Conservation (phyloP, 2,113 vertebrate genomes). For the Mesembrinibis cayennensis region DNA sequence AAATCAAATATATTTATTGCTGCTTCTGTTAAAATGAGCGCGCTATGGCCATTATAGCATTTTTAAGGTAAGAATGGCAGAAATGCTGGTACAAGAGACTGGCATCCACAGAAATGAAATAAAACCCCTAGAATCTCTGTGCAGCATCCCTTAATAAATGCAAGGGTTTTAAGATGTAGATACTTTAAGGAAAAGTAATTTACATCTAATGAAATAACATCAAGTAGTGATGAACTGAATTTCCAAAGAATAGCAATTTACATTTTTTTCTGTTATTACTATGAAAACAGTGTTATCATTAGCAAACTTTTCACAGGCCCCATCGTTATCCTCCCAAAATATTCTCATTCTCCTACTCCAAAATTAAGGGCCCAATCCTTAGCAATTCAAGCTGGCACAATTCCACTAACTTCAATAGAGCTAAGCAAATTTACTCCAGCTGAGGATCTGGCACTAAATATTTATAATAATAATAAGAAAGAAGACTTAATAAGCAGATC, state of each 20-base stretch:
- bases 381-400: background rate
- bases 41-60: fast-evolving
- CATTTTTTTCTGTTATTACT: background rate
- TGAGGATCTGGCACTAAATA: conserved; percentile 1
- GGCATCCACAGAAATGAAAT: background rate
- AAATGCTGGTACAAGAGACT: background rate
- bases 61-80: background rate
- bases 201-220: background rate
- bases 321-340: background rate
- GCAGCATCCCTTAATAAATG: too few relatives aligned
- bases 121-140: background rate
- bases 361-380: background rate
- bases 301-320: background rate
- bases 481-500: conserved; percentile 12
- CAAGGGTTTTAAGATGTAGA: background rate
- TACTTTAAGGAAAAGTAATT: background rate
- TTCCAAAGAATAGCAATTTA: background rate
- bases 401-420: background rate
- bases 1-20: conserved; percentile 7
- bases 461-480: background rate
- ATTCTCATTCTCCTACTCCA: background rate
- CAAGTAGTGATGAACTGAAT: background rate
- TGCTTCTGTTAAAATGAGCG: background rate
- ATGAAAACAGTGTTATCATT: background rate
- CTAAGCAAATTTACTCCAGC: background rate